These are phyloP conservation scores for Lerema accius DNA, from an alignment of 1,140 invertebrate genomes.

Conservation along the genomic window DNA sequence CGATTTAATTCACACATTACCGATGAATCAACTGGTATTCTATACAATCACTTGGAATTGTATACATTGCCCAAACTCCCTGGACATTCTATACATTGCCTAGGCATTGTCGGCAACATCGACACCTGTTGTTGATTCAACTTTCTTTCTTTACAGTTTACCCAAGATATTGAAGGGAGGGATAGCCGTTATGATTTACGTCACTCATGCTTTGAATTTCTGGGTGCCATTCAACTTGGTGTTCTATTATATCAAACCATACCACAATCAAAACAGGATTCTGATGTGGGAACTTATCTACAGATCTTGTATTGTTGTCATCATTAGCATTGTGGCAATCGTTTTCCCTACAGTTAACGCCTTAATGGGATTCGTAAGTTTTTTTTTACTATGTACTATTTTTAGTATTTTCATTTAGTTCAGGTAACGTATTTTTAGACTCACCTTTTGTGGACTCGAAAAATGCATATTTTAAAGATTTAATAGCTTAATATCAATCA, in stretches of 20 bases:
- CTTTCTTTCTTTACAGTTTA: conserved; percentile 43
- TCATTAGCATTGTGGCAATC: conserved; percentile 54
- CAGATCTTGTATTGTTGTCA: conserved; percentile 46
- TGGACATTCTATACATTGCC: too few species aligned
- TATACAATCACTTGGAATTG: too few species aligned
- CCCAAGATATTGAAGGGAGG: conserved; percentile 57
- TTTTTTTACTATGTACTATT: not conserved
- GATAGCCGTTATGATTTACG: conserved; percentile 64
- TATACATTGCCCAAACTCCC: too few species aligned
- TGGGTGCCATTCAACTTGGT: conserved; percentile 64
- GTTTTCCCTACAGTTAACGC: conserved; percentile 62
- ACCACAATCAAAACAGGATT: conserved; percentile 33
- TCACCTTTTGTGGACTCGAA: too few species aligned
- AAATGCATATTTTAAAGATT: too few species aligned
- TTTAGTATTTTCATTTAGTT: too few species aligned
- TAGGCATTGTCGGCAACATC: too few species aligned
- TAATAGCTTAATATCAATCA: too few species aligned
- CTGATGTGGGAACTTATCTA: conserved; percentile 60
- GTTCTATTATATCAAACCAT: conserved; percentile 58
- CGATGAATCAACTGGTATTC: too few species aligned
- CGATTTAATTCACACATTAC: too few species aligned
- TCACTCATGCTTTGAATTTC: conserved; percentile 66
- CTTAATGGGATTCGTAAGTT: conserved; percentile 68
- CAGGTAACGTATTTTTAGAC: too few species aligned
- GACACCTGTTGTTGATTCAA: too few species aligned